Evolutionary conservation across 2,113 vertebrate genomes (phyloP), one percentile per base, ranked within the genome.

Genomic region (Carollia perspicillata): DNA sequence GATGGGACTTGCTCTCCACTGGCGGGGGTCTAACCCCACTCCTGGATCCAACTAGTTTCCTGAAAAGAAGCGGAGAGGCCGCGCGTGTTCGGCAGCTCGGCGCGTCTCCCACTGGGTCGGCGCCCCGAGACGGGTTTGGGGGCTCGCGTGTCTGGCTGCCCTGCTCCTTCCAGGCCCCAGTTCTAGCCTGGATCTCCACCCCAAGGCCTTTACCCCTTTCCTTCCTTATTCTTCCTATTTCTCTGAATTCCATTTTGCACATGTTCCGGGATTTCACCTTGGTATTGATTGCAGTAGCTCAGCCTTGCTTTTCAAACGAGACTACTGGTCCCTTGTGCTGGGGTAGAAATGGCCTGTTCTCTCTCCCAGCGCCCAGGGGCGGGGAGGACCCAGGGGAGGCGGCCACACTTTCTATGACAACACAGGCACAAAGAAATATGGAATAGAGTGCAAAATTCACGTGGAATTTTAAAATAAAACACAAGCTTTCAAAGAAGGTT

Each of bases 11-110:
- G 20, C 13, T 35, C 14, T 20, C 58, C 40, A 1, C 12, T 65
- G 33, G 63, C 4, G 1, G 58, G 55, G 69, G 12, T 35, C 49
- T 53, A 14, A 26, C 28, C 23, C 85, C 20, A 33, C 33, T 66
- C 92, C 77, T 17, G 22, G 75, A 69, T 35, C 58, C 58, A 33
- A 22, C 0, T 30, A 53, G 17, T 12, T 63, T 9, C 17, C 78
- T n/a, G 37, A 22, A 89, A 79, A 53, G 49, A 13, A 28, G 63
- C 37, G 3, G 23, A 33, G 53, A 53, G 63, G 8, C 66, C 35
- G 1, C 6, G 11, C 1, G 6, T 0, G 0, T 51, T 23, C 5
- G 23, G 13, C 0, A 4, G 40, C 28, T 53, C 2, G 5, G 37
- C 1, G 22, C 8, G 0, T 8, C 10, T 85, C 66, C 33, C 1